phyloP scores from a whole-genome alignment of 2,113 vertebrate genomes.

The Solea senegalensis region DNA sequence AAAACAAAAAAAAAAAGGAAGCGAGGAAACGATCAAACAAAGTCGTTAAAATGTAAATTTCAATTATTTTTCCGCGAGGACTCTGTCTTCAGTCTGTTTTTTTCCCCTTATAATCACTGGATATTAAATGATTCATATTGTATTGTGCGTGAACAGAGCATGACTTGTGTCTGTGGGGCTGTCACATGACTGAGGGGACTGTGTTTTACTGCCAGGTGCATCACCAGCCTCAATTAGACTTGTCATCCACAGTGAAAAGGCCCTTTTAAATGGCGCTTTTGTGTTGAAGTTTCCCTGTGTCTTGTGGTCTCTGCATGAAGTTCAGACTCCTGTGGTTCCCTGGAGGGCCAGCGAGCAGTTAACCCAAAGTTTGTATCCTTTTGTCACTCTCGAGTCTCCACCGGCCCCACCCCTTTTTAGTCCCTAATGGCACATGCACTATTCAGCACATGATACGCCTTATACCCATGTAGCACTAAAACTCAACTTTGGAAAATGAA shows the following conservation, averaged over 20 bases:
- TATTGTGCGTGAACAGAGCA: constrained; percentile 9
- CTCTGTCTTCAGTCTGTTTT: neutral
- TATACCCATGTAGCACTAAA: constrained; percentile 23
- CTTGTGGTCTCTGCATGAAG: constrained; percentile 46
- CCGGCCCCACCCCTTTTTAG: constrained; percentile 2
- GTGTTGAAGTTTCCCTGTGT: constrained; percentile 34
- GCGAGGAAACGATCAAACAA: neutral
- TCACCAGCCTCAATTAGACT: constrained; percentile 40
- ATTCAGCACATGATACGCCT: constrained; percentile 24
- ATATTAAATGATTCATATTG: neutral
- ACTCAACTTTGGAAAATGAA: constrained; percentile 23
- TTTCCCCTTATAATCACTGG: neutral
- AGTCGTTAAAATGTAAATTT: neutral
- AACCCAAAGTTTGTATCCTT: constrained; percentile 47
- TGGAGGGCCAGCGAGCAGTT: constrained; percentile 25
- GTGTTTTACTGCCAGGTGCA: constrained; percentile 47
- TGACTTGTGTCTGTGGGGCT: constrained; percentile 5
- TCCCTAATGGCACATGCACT: constrained; percentile 27
- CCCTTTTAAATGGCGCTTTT: constrained; percentile 53
- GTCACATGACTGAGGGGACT: constrained; percentile 27
- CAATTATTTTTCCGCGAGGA: constrained; percentile 4
- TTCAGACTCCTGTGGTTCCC: constrained; percentile 52
- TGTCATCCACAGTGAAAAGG: constrained; percentile 34
- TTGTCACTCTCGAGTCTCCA: constrained; percentile 15
- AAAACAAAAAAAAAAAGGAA: neutral